Percentiles rank a stretch among this genome's conserved stretches.
Evolutionary conservation across 1,140 invertebrate genomes (phyloP).

Genomic region (Brachionus asplanchnoidis): DNA sequence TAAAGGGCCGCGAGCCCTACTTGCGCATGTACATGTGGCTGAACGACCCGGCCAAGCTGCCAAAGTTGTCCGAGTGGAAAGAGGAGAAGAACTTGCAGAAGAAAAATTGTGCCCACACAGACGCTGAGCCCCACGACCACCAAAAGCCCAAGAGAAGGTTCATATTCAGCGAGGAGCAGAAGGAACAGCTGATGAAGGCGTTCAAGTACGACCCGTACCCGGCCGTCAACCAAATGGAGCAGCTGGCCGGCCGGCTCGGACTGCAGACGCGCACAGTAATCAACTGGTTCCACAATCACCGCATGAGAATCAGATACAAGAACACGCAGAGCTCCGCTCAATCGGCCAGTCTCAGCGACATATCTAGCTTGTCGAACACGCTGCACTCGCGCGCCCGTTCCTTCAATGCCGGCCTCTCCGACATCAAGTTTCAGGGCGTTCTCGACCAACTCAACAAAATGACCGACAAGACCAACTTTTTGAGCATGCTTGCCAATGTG

Average conservation of each 20-base stretch:
- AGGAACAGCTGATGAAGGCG: conserved; percentile 81
- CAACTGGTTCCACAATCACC: conserved; percentile 96
- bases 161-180: conserved; percentile 88
- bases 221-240: conserved; percentile 83
- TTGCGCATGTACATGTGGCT: conserved; percentile 97
- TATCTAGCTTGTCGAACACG: conserved; percentile 27
- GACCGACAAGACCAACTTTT: background rate
- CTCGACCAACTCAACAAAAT: conserved; percentile 2
- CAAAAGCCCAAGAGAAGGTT: conserved; percentile 60
- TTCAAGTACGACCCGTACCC: conserved; percentile 89
- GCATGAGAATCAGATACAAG: conserved; percentile 66
- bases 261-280: conserved; percentile 89
- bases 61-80: conserved; percentile 74
- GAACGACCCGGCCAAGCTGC: conserved; percentile 85
- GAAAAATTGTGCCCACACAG: background rate
- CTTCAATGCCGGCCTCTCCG: background rate
- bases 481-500: background rate
- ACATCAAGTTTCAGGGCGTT: background rate
- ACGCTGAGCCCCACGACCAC: background rate
- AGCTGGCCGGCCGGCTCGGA: conserved; percentile 78
- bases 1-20: conserved; percentile 94
- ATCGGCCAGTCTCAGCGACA: conserved; percentile 4
- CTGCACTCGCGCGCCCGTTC: background rate
- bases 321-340: background rate
- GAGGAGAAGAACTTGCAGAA: conserved; percentile 8